These are phyloP conservation scores for Cardiocondyla obscurior DNA, from an alignment of 1,140 invertebrate genomes.

Conservation along the genomic window DNA sequence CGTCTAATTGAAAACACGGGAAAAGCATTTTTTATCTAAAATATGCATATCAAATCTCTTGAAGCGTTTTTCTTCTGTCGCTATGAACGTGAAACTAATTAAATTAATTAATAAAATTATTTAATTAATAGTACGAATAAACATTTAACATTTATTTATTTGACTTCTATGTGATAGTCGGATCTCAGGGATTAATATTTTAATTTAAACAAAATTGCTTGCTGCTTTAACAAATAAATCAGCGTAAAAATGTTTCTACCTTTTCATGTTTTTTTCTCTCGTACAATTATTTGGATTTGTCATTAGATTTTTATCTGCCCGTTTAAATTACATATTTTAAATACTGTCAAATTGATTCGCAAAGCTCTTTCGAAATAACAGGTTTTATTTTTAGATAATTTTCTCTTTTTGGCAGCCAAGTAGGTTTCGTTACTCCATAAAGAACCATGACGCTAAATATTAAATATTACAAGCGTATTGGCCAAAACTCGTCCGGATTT, in stretches of 20 bases:
- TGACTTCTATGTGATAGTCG: neutral
- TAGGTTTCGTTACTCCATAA: neutral
- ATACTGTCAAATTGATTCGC: no score
- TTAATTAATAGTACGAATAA: neutral
- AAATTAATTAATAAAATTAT: neutral
- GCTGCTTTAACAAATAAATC: neutral
- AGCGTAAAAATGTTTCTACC: neutral
- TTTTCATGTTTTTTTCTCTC: neutral
- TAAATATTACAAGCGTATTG: neutral
- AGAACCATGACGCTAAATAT: slow-evolving; percentile 15
- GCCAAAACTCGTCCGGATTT: slow-evolving; percentile 16
- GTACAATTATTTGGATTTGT: neutral
- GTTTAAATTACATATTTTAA: no score
- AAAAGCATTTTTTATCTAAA: neutral
- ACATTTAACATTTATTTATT: neutral
- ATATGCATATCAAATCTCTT: neutral
- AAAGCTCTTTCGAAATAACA: no score
- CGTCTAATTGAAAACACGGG: neutral
- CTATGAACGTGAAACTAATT: neutral
- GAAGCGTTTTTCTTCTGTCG: neutral
- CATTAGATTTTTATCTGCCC: neutral
- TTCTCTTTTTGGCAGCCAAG: neutral
- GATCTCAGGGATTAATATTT: neutral
- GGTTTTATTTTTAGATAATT: neutral
- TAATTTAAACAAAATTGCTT: neutral